phyloP scores from a whole-genome alignment of 2,888 invertebrate species.

The Melanargia galathea region DNA sequence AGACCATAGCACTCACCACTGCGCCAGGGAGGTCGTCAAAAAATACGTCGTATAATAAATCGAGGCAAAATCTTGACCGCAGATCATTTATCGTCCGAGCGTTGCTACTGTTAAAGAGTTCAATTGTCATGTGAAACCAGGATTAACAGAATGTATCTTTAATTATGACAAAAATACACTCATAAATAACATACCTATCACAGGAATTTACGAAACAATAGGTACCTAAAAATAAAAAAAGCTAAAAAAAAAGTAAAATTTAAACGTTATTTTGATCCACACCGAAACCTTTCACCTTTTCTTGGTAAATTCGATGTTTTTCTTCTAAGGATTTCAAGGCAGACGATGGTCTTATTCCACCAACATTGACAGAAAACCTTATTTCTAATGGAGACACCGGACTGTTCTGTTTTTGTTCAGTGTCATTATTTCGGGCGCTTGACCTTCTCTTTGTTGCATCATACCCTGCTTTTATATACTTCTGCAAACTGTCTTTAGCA shows the following conservation, averaged over 20 bases:
- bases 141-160: not conserved
- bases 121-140: too few relatives aligned
- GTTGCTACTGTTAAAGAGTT: too few relatives aligned
- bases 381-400: conserved; percentile 63
- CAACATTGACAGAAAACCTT: conserved; percentile 68
- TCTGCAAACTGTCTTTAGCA: conserved; percentile 31
- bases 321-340: conserved; percentile 66
- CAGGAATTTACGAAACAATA: conserved; percentile 26
- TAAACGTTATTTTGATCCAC: conserved; percentile 43
- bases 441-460: conserved; percentile 48
- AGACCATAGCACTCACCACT: too few relatives aligned
- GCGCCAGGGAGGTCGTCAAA: too few relatives aligned
- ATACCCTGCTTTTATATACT: conserved; percentile 16
- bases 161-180: not conserved
- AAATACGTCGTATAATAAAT: too few relatives aligned
- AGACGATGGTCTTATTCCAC: conserved; percentile 60
- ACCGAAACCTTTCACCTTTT: conserved; percentile 63
- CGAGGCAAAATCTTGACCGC: too few relatives aligned
- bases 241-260: conserved; percentile 17
- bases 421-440: conserved; percentile 52
- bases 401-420: conserved; percentile 41
- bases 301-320: conserved; percentile 72
- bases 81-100: too few relatives aligned
- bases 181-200: not conserved
- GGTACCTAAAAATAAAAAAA: conserved; percentile 12